Percentiles rank a stretch among this genome's conserved stretches.
phyloP scores from a whole-genome alignment of 2,888 invertebrate genomes.

The Callinectes sapidus region DNA sequence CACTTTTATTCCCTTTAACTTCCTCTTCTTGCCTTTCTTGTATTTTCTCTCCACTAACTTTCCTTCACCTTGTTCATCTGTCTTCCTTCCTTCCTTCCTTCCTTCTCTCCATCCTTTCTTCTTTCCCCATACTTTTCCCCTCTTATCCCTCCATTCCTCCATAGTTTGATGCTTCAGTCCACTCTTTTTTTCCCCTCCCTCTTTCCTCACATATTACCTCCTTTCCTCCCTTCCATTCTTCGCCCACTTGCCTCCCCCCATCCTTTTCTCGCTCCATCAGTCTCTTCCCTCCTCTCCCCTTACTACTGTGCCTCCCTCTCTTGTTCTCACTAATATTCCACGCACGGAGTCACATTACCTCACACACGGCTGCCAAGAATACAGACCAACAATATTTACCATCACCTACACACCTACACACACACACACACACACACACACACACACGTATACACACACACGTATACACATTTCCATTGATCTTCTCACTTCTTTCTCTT shows the following conservation, averaged over 20 bases:
- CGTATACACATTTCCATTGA: not conserved
- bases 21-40: not conserved
- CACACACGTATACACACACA: not conserved
- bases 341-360: not conserved
- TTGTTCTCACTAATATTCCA: not conserved
- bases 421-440: constrained; percentile 22
- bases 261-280: not conserved
- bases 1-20: not conserved
- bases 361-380: not conserved
- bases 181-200: no score
- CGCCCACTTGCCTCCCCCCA: not conserved
- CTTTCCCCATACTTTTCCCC: not conserved
- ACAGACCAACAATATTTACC: not conserved
- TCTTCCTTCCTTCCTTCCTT: not conserved
- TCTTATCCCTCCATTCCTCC: no score
- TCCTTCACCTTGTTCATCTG: not conserved
- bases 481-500: not conserved
- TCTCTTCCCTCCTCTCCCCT: not conserved
- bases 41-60: not conserved
- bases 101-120: not conserved
- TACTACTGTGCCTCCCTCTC: not conserved
- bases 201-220: not conserved
- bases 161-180: no score
- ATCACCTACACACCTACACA: not conserved
- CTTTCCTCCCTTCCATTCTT: not conserved